Conservation (phyloP, 2,797 vertebrate species). For the Kryptolebias ocellatus region DNA sequence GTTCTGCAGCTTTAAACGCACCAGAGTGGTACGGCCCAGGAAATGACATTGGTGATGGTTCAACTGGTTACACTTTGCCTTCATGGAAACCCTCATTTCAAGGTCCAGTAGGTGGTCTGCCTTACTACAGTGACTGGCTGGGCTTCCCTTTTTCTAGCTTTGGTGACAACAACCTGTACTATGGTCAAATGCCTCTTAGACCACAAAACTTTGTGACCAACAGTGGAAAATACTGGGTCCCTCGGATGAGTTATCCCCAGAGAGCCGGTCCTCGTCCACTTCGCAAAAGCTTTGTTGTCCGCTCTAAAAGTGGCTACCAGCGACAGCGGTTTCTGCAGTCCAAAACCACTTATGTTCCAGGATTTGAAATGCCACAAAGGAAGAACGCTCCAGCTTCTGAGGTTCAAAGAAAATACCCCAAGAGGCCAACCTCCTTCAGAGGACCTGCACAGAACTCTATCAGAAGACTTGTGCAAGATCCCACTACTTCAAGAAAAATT, state of each 20-base stretch:
- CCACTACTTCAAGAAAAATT: background rate
- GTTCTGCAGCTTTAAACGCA: too few relatives aligned
- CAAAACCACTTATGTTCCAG: conserved; percentile 5
- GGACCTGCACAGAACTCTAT: background rate
- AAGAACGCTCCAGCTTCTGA: background rate
- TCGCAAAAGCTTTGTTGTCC: background rate
- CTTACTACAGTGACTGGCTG: background rate
- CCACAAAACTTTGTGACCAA: background rate
- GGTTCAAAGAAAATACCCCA: background rate
- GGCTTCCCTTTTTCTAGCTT: background rate
- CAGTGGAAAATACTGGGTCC: background rate
- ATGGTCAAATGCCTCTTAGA: background rate
- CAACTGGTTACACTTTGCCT: background rate
- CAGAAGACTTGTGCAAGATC: background rate
- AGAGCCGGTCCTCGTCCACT: rapidly evolving
- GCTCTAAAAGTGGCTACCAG: conserved; percentile 28
- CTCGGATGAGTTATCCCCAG: background rate
- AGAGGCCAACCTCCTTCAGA: background rate
- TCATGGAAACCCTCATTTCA: background rate
- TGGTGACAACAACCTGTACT: background rate
- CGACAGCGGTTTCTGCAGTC: rapidly evolving
- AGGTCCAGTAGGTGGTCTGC: rapidly evolving
- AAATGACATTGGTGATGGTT: background rate
- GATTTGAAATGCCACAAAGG: background rate
- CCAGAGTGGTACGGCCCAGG: background rate